These are phyloP conservation scores for Spodoptera frugiperda DNA, from an alignment of 1,140 invertebrate genomes.

Conservation along the genomic window DNA sequence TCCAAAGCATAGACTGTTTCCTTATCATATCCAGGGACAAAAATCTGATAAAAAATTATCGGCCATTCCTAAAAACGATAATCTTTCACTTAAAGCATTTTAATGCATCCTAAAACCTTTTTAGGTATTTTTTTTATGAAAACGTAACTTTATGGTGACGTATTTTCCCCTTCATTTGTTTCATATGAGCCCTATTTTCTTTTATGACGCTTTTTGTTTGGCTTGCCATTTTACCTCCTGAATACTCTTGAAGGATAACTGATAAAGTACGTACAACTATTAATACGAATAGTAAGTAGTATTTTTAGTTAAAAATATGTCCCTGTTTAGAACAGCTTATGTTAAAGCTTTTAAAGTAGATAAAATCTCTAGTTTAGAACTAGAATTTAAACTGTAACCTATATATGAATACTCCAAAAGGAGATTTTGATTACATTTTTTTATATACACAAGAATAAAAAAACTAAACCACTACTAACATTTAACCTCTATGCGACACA, in stretches of 20 bases:
- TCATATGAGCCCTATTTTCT: constrained; percentile 13
- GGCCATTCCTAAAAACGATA: constrained; percentile 3
- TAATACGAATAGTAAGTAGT: no score
- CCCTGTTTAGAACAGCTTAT: no score
- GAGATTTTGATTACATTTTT: no score
- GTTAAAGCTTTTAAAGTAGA: no score
- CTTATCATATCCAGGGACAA: not conserved
- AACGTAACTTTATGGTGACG: constrained; percentile 34
- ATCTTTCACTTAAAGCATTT: constrained; percentile 24
- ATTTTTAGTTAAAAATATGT: no score
- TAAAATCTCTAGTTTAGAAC: no score
- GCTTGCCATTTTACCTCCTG: not conserved
- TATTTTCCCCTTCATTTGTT: constrained; percentile 44
- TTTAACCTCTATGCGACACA: constrained; percentile 15
- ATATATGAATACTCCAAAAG: no score
- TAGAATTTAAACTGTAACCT: no score
- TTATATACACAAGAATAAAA: no score
- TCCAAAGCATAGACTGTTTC: no score
- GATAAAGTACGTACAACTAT: no score
- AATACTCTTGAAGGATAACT: no score
- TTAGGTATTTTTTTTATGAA: constrained; percentile 18
- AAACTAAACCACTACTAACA: not conserved
- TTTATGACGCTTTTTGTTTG: not conserved
- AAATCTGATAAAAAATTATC: constrained; percentile 11
- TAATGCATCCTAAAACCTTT: constrained; percentile 22